Conservation (phyloP, 2,113 vertebrate genomes). For the Spizaetus ornatus region DNA sequence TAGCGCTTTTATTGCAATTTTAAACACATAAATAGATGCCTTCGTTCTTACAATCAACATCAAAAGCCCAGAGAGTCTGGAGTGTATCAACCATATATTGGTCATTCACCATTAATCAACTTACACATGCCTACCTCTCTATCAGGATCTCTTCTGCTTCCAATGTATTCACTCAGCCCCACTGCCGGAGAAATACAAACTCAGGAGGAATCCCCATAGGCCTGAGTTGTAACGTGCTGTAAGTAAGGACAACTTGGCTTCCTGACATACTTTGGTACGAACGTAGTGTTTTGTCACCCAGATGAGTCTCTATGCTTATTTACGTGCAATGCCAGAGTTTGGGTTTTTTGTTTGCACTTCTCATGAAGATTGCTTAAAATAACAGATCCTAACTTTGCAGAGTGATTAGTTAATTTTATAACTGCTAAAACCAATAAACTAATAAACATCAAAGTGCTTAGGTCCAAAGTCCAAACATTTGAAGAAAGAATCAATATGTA, state of each 20-base stretch:
- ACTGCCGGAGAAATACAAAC: not conserved
- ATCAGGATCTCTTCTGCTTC: not conserved
- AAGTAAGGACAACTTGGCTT: not conserved
- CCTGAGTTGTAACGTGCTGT: not conserved
- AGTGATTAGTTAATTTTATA: not conserved
- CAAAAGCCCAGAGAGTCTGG: conserved; percentile 54
- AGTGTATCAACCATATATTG: conserved; percentile 1
- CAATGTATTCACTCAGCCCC: not conserved
- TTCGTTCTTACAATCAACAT: conserved; percentile 36
- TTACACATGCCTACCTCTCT: not conserved
- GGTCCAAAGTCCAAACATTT: not conserved
- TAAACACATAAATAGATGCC: conserved; percentile 46
- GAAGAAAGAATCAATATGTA: not conserved
- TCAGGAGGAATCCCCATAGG: not conserved
- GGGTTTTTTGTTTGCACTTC: not conserved
- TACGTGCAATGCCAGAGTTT: not conserved
- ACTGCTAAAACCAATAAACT: not conserved
- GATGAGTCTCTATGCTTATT: not conserved
- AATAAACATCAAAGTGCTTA: conserved; percentile 7
- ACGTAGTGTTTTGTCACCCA: not conserved
- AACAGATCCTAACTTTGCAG: not conserved
- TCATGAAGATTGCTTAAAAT: not conserved
- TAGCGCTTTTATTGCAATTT: conserved; percentile 56
- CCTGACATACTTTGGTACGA: not conserved
- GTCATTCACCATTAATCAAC: conserved; percentile 34